Base-by-base conservation (phyloP, 1,140 invertebrate species). In the Bombus vancouverensis region DNA sequence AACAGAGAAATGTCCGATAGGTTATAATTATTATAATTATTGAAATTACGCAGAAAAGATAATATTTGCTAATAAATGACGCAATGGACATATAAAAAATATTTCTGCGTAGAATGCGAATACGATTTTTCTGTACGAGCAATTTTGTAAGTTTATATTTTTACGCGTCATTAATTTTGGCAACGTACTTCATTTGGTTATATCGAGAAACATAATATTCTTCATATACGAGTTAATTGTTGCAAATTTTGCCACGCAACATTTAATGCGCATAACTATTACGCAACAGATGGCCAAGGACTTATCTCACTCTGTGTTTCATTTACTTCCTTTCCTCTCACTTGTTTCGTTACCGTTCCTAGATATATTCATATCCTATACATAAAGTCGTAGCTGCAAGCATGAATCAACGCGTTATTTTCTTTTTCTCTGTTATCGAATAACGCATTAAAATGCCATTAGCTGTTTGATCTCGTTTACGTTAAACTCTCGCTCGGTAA, bases 381-480 rank as follows among this genome's bases (percentile, higher is more conserved):
- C 3, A 57, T 32, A 77, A 53, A 22, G 18, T 22, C 6, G 47
- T 53, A 53, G 18, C 47, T 53, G 47, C 47, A 53, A 53, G 18
- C 18, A 53, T 8, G 47, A 53, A 53, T 22, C 18, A 53, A 53
- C 47, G 5, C 1, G 47, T 22, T 22, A 22, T 22, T 53, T 53
- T 59, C 8, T 25, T 9, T 39, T 62, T 22, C 18, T 77, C 42
- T 1, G 5, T 39, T 42, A 59, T 59, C 28, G 25, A 22, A 39
- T n/a, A 39, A 39, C 28, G 34, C 57, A 62, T 62, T 62, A 77
- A 65, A 82, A n/a, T 74, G n/a, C n/a, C 22, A 37, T 81, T 81
- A 81, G 10, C 3, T 22, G 10, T 59, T 62, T n/a, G 13, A 62
- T 25, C 34, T 28, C 47, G 70, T 62, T 76, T 25, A 25, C 34